Base-by-base conservation (phyloP, 1,140 invertebrate genomes). In the Phthorimaea operculella region DNA sequence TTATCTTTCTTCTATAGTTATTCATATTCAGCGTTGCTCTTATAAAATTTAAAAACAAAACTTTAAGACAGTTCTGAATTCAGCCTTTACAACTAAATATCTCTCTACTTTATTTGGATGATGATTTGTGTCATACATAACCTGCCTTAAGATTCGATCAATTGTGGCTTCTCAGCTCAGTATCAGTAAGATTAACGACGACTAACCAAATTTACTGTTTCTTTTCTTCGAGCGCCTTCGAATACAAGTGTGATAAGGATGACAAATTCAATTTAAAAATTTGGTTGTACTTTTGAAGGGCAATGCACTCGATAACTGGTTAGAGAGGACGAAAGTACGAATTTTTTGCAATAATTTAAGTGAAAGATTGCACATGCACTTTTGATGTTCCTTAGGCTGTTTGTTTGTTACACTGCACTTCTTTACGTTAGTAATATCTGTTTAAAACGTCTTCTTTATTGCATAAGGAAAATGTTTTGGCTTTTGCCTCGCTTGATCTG, bases 271-370 rank as follows among this genome's bases (percentile, higher is more conserved):
- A 76, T 81, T 77, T 76, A 68, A 74, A 75, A 80, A 79, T 82
- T 81, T 57, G 69, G 68, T 66, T 70, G 66, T 73, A 74, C 73
- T 71, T 62, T 68, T 59, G 34, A 63, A 59, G 80, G 74, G 74
- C 80, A 82, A 75, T 73, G 79, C 68, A 82, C 80, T 70, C 74
- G 56, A 52, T 65, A 74, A 80, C 76, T 74, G 74, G 76, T 79
- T 75, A 71, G 74, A 79, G 68, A 82, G 80, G 80, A 76, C 77
- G 74, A 83, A 82, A 83, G 79, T 82, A 79, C 79, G 62, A 70
- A 73, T 79, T 80, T 78, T 76, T 72, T 74, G 66, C 72, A 70
- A 72, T 74, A 70, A 79, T 72, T 72, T 60, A 70, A 77, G 63
- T 77, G 67, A 70, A 72, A 69, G 65, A 70, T 65, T 60, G 60